These are phyloP conservation scores for Pedionomus torquatus DNA, from an alignment of 2,113 vertebrate species.

Conservation along the genomic window DNA sequence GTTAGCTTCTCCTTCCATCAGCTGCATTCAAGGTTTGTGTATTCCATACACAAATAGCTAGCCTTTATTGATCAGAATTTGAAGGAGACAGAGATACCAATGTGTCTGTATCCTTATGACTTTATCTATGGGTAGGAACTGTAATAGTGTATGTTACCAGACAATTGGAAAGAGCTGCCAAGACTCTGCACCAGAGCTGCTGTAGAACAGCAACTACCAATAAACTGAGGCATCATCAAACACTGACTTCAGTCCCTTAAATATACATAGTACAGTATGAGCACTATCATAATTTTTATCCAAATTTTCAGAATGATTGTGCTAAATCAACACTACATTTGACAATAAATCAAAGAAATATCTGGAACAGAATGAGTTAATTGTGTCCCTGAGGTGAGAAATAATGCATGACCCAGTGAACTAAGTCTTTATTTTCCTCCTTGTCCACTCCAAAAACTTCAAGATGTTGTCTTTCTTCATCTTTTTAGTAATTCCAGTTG, in stretches of 20 bases:
- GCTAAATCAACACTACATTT: neutral
- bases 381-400: neutral
- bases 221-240: neutral
- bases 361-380: neutral
- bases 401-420: neutral
- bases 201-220: neutral
- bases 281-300: neutral
- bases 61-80: neutral
- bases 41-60: neutral
- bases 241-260: neutral
- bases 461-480: neutral
- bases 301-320: neutral
- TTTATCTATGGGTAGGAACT: neutral
- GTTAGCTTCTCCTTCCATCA: neutral
- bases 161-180: neutral
- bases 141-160: neutral
- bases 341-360: neutral
- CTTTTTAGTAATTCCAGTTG: neutral
- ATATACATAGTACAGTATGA: neutral
- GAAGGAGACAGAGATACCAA: neutral
- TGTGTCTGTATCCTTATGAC: neutral
- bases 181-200: neutral
- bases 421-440: neutral
- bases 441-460: neutral
- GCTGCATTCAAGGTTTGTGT: neutral